Evolutionary conservation across 1,140 invertebrate species (phyloP).

Genomic region (Drosophila nebulosa): DNA sequence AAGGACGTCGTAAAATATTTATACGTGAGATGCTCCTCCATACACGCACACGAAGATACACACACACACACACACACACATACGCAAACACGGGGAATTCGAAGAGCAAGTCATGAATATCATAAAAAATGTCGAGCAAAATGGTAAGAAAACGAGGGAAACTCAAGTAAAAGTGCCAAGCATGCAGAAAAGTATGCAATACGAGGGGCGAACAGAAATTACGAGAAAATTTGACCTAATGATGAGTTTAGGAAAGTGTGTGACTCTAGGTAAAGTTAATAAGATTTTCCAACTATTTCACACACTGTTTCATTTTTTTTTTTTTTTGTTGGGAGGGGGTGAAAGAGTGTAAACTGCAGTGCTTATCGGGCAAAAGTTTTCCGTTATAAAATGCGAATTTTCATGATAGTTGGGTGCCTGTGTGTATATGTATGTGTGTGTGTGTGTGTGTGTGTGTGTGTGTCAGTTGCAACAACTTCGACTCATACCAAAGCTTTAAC

Average conservation of each 20-base stretch:
- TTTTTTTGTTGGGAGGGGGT: conserved; percentile 17
- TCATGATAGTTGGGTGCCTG: conserved; percentile 38
- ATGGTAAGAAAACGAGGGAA: conserved; percentile 10
- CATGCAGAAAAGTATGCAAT: conserved; percentile 39
- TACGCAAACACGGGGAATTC: background rate
- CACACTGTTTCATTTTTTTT: background rate
- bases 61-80: conserved; percentile 19
- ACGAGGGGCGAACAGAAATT: background rate
- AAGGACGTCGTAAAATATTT: conserved; percentile 81
- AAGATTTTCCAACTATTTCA: background rate
- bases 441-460: too few species aligned
- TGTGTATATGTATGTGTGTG: too few species aligned
- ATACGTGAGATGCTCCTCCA: conserved; percentile 67
- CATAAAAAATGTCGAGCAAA: conserved; percentile 43
- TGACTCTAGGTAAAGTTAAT: background rate
- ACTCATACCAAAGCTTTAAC: conserved; percentile 56
- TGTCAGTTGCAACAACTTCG: conserved; percentile 29
- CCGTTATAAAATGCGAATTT: conserved; percentile 18
- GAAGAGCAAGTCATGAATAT: conserved; percentile 60
- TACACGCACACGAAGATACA: conserved; percentile 23
- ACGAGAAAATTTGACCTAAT: conserved; percentile 48
- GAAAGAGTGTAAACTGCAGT: background rate
- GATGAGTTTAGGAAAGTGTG: conserved; percentile 3
- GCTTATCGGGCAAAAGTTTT: conserved; percentile 19
- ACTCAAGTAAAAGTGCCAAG: conserved; percentile 51